Conservation (phyloP, 1,140 invertebrate species). For the Centruroides vittatus region DNA sequence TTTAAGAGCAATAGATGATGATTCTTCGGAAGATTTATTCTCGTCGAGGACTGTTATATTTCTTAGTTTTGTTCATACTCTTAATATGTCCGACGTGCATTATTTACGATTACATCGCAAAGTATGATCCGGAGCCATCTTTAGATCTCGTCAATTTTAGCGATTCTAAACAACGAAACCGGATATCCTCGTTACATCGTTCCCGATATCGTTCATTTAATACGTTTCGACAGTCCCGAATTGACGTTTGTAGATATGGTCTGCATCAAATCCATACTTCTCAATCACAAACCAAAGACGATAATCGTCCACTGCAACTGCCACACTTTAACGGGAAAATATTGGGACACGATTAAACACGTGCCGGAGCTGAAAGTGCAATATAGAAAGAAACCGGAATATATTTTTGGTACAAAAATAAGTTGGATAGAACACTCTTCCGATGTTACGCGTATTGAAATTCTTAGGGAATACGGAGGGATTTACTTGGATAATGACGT, state of each 20-base stretch:
- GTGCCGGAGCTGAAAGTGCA: slow-evolving; percentile 10
- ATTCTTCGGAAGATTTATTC: too few species aligned
- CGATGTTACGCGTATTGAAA: slow-evolving; percentile 26
- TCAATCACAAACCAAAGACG: slow-evolving; percentile 20
- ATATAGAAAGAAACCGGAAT: slow-evolving; percentile 16
- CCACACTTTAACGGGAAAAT: slow-evolving; percentile 16
- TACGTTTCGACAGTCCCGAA: slow-evolving; percentile 18
- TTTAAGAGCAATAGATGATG: too few species aligned
- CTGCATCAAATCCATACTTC: slow-evolving; percentile 18
- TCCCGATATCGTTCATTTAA: slow-evolving; percentile 22
- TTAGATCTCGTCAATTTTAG: slow-evolving; percentile 10
- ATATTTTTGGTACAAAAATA: slow-evolving; percentile 21
- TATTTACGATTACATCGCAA: too few species aligned
- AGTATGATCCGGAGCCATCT: neutral
- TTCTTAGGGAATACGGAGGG: slow-evolving; percentile 28
- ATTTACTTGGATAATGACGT: slow-evolving; percentile 32
- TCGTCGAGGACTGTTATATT: too few species aligned
- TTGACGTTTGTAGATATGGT: slow-evolving; percentile 24
- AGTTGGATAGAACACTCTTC: slow-evolving; percentile 27
- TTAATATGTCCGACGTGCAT: too few species aligned
- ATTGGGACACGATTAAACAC: slow-evolving; percentile 18
- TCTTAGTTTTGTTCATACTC: too few species aligned
- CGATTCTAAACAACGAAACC: slow-evolving; percentile 16
- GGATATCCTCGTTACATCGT: slow-evolving; percentile 19
- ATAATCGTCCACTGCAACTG: slow-evolving; percentile 24